Evolutionary conservation across 2,888 invertebrate genomes (phyloP).

Genomic region (Calliphora vomitoria): DNA sequence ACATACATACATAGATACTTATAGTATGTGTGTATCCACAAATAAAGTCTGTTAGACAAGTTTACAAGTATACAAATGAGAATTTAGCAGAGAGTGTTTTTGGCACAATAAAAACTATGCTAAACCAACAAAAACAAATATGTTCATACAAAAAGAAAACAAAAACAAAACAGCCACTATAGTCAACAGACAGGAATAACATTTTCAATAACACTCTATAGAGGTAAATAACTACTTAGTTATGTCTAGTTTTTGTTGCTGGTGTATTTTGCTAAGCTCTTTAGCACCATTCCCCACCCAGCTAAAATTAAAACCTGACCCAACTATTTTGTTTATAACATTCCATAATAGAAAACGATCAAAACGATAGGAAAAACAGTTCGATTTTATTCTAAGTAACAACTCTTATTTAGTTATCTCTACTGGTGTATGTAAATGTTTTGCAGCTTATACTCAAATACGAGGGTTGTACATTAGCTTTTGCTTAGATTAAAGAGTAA

Average conservation of each 20-base stretch:
- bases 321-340: background rate
- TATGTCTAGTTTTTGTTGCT: slow-evolving; percentile 34
- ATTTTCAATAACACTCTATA: slow-evolving; percentile 66
- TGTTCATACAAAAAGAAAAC: slow-evolving; percentile 16
- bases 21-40: slow-evolving; percentile 13
- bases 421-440: background rate
- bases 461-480: background rate
- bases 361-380: slow-evolving; percentile 22
- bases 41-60: slow-evolving; percentile 67
- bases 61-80: slow-evolving; percentile 71
- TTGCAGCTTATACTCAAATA: background rate
- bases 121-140: slow-evolving; percentile 50
- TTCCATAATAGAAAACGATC: background rate
- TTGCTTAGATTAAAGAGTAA: no score
- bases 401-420: slow-evolving; percentile 11
- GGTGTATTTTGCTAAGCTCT: background rate
- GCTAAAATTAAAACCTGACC: slow-evolving; percentile 1
- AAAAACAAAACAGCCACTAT: slow-evolving; percentile 42
- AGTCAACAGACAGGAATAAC: slow-evolving; percentile 70
- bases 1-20: slow-evolving; percentile 10
- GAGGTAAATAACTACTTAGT: slow-evolving; percentile 62
- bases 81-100: slow-evolving; percentile 71
- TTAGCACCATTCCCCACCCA: background rate
- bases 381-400: slow-evolving; percentile 54
- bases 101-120: slow-evolving; percentile 69